A percentile compares a stretch with the other conserved stretches of the same genome.
These are phyloP conservation scores for Pseudobourletiella spinata DNA, from an alignment of 1,140 invertebrate genomes.

Conservation along the genomic window DNA sequence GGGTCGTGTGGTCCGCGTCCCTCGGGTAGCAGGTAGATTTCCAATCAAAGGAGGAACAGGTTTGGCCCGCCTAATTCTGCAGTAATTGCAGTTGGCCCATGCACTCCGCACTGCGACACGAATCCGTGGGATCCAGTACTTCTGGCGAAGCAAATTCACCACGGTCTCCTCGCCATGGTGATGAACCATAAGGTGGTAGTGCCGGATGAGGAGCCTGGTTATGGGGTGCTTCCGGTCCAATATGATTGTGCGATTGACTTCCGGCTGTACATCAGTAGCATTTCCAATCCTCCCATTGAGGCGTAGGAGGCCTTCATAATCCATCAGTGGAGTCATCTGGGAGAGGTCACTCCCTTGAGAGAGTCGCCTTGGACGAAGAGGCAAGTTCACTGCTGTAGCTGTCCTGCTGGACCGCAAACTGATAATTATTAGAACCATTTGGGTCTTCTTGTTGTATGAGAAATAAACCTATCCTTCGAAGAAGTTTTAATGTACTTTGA, in stretches of 20 bases:
- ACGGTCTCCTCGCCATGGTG: constrained; percentile 9
- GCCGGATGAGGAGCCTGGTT: neutral
- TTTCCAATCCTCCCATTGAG: no score
- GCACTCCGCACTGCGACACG: constrained; percentile 3
- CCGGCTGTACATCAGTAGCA: no score
- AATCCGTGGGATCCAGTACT: constrained; percentile 6
- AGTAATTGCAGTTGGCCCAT: constrained; percentile 5
- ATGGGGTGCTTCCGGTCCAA: constrained; percentile 6
- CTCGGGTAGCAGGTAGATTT: constrained; percentile 13
- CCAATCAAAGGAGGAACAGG: constrained; percentile 16
- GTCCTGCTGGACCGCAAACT: no score
- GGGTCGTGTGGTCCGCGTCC: constrained; percentile 1
- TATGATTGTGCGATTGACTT: constrained; percentile 11
- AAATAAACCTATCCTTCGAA: no score
- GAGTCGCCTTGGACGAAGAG: no score
- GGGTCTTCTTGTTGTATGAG: no score
- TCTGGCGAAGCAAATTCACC: constrained; percentile 7
- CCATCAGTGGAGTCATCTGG: no score
- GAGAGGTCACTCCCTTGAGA: no score
- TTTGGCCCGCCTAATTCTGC: neutral
- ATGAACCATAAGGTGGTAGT: neutral
- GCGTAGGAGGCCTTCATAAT: no score
- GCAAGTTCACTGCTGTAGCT: no score
- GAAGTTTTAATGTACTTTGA: no score
- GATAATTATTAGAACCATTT: no score